These are phyloP conservation scores for Mylabris phalerata DNA, from an alignment of 1,140 invertebrate genomes.

Conservation along the genomic window DNA sequence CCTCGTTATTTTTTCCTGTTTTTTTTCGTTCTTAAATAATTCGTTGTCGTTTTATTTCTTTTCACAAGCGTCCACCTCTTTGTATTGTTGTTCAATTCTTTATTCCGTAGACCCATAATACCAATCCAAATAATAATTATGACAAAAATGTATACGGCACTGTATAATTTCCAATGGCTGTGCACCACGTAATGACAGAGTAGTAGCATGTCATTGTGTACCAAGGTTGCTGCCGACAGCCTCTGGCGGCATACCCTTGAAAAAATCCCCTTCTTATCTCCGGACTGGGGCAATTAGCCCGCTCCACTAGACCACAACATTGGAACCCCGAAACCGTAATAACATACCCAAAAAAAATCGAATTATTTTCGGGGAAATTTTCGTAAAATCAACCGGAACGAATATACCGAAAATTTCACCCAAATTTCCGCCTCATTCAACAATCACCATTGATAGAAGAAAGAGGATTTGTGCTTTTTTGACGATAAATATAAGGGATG, in stretches of 20 bases:
- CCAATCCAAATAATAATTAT: slow-evolving; percentile 34
- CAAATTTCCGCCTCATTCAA: background rate
- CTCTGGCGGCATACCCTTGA: slow-evolving; percentile 17
- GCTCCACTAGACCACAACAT: background rate
- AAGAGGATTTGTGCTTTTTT: background rate
- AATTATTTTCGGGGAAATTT: background rate
- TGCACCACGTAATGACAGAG: slow-evolving; percentile 27
- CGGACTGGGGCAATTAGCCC: slow-evolving; percentile 18
- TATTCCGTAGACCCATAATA: too few relatives aligned
- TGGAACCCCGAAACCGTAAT: background rate
- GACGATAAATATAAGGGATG: too few relatives aligned
- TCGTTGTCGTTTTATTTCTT: too few relatives aligned
- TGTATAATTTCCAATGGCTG: slow-evolving; percentile 29
- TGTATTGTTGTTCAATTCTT: too few relatives aligned
- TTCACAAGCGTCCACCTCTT: too few relatives aligned
- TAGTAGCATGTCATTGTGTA: slow-evolving; percentile 25
- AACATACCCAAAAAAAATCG: background rate
- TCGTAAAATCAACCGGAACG: background rate
- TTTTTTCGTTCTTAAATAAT: background rate
- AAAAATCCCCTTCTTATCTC: slow-evolving; percentile 9
- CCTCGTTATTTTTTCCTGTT: slow-evolving; percentile 30
- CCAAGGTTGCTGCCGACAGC: slow-evolving; percentile 23
- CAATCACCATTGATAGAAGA: background rate
- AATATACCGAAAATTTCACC: too few relatives aligned
- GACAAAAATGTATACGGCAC: slow-evolving; percentile 27